Evolutionary conservation across 2,888 invertebrate genomes (phyloP), one percentile per base, ranked within the genome.

Genomic region (Thereva nobilitata): DNA sequence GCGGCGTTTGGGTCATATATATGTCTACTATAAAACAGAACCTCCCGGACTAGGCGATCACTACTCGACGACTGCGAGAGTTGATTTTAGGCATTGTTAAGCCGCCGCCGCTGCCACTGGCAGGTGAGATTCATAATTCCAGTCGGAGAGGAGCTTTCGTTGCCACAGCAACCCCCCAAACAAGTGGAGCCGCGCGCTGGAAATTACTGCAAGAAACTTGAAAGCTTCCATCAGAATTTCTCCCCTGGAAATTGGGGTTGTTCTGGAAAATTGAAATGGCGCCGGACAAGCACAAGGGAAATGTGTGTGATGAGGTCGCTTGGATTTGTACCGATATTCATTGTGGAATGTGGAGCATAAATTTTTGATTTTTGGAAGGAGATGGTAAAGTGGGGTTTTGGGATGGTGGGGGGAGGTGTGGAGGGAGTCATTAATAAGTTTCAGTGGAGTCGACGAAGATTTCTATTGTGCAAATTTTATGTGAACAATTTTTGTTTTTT

Each of bases 51-150:
- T 44, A 67, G 64, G 61, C 57, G 67, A 67, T 59, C 56, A 67
- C 67, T 66, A 55, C 68, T 69, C 68, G 53, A 64, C 66, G 68
- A 69, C 68, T 69, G 68, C 50, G 50, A 69, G 47, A 37, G 37
- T 69, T 59, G 41, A 56, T 67, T 23, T 23, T 23, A 23, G 23
- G 23, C 23, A 23, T 23, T 23, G 23, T 23, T 23, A 23, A 59
- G 68, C 66, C 50, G 66, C 41, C 54, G 56, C 64, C 41, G 56
- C 64, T 64, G 47, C 52, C 57, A 41, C 64, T 54, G 66, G 66
- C 68, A 68, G 68, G 68, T 68, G 68, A 59, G 56, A 37, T 56
- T 49, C 23, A 23, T 23, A 23, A 23, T 23, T 66, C 61, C 54
- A 53, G 59, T 47, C 47, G 54, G 54, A 45, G 12, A 40, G 10